Evolutionary conservation across 2,888 invertebrate species (phyloP).

Genomic region (Phasia obesa): DNA sequence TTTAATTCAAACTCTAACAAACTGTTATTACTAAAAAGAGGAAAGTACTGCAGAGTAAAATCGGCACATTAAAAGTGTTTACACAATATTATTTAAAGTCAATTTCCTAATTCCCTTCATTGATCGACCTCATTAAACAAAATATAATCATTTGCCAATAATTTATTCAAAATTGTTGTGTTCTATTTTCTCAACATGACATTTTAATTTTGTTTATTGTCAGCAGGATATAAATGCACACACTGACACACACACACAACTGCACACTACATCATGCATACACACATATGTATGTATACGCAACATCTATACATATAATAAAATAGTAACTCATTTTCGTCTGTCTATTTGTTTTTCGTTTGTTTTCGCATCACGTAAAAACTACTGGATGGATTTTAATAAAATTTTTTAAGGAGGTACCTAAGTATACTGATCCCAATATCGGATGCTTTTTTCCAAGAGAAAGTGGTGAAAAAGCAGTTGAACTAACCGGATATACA

Average conservation of each 20-base stretch:
- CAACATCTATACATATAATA: too few species aligned
- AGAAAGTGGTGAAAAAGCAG: too few species aligned
- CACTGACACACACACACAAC: neutral
- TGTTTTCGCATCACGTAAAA: too few species aligned
- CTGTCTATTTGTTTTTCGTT: too few species aligned
- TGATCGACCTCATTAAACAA: constrained; percentile 1
- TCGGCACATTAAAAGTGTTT: neutral
- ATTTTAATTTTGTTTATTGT: constrained; percentile 53
- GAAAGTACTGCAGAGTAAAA: neutral
- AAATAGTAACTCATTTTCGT: too few species aligned
- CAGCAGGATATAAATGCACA: constrained; percentile 45
- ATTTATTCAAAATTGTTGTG: constrained; percentile 41
- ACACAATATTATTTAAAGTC: neutral
- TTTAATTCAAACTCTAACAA: too few species aligned
- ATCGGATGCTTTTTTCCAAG: too few species aligned
- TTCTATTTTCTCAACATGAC: constrained; percentile 55
- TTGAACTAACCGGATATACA: too few species aligned
- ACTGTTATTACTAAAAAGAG: neutral
- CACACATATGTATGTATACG: too few species aligned
- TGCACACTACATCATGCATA: neutral
- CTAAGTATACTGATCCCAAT: too few species aligned
- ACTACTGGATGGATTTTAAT: too few species aligned
- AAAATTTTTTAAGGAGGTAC: too few species aligned
- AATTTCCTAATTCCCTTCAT: constrained; percentile 8
- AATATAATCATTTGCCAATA: constrained; percentile 45